Percentiles rank a stretch among this genome's conserved stretches.
phyloP scores from a whole-genome alignment of 1,140 invertebrate species.

The Dendroctonus valens region DNA sequence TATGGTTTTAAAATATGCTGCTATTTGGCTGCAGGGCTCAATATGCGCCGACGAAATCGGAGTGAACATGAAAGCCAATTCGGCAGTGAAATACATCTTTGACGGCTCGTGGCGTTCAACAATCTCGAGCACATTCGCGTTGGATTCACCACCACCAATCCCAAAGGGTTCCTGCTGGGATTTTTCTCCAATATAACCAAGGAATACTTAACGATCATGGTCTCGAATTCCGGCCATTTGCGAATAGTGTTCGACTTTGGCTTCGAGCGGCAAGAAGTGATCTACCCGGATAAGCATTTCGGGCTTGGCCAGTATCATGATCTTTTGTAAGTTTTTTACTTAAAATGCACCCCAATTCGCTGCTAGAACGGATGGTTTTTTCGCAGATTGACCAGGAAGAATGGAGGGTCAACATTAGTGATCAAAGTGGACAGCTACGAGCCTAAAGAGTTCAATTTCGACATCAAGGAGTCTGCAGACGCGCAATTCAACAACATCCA shows the following conservation, averaged over 20 bases:
- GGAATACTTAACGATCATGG: conserved; percentile 92
- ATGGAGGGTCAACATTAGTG: conserved; percentile 76
- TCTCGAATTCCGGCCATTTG: conserved; percentile 93
- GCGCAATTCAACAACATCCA: conserved; percentile 97
- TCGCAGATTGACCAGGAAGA: conserved; percentile 68
- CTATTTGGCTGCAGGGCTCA: conserved; percentile 61
- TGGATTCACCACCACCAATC: conserved; percentile 95
- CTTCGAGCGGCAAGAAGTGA: conserved; percentile 91
- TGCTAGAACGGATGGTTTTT: conserved; percentile 1
- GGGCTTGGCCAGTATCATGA: conserved; percentile 94
- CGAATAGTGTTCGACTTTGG: conserved; percentile 95
- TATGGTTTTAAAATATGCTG: background rate
- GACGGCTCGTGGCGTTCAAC: conserved; percentile 88
- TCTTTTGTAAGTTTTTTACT: conserved; percentile 52
- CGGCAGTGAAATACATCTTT: conserved; percentile 91
- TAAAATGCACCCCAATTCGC: background rate
- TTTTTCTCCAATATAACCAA: conserved; percentile 81
- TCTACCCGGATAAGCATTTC: conserved; percentile 87
- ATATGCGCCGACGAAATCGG: conserved; percentile 99
- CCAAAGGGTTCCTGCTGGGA: conserved; percentile 91
- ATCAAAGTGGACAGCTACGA: conserved; percentile 91
- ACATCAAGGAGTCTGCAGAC: conserved; percentile 87
- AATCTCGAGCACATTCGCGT: conserved; percentile 88
- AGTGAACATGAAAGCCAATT: conserved; percentile 84
- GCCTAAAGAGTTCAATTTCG: conserved; percentile 74